Conservation (phyloP, 2,888 invertebrate species). For the Sinotaia quadrata region DNA sequence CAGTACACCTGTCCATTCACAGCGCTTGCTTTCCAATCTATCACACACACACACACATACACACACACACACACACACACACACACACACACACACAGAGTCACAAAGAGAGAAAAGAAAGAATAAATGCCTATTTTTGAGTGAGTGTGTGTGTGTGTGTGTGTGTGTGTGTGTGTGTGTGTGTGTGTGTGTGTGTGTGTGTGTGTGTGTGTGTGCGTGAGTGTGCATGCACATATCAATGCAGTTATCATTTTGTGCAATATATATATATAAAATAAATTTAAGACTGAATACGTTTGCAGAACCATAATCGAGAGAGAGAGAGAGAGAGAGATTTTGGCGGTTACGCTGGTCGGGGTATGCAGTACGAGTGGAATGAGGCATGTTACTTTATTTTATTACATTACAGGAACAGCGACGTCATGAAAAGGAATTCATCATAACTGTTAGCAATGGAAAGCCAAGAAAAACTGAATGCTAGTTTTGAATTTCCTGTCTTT, state of each 20-base stretch:
- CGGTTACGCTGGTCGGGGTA: background rate
- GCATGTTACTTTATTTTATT: too few species aligned
- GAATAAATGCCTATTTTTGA: background rate
- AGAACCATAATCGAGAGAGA: slow-evolving; percentile 4
- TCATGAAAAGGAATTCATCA: too few species aligned
- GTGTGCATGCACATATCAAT: background rate
- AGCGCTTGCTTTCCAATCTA: background rate
- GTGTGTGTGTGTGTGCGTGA: slow-evolving; percentile 7
- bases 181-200: slow-evolving; percentile 9
- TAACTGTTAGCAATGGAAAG: too few species aligned
- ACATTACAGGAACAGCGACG: too few species aligned
- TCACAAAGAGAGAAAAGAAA: background rate
- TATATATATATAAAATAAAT: background rate
- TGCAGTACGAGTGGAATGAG: background rate
- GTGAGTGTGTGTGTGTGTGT: slow-evolving; percentile 4
- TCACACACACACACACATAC: background rate
- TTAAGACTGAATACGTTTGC: background rate
- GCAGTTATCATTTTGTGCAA: background rate
- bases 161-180: background rate
- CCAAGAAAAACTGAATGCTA: too few species aligned
- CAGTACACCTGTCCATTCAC: too few species aligned
- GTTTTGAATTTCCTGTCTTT: too few species aligned
- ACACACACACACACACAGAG: background rate
- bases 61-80: background rate
- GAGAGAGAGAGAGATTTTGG: slow-evolving; percentile 18